These are phyloP conservation scores for Heliangelus exortis DNA, from an alignment of 2,797 vertebrate genomes.

Conservation along the genomic window DNA sequence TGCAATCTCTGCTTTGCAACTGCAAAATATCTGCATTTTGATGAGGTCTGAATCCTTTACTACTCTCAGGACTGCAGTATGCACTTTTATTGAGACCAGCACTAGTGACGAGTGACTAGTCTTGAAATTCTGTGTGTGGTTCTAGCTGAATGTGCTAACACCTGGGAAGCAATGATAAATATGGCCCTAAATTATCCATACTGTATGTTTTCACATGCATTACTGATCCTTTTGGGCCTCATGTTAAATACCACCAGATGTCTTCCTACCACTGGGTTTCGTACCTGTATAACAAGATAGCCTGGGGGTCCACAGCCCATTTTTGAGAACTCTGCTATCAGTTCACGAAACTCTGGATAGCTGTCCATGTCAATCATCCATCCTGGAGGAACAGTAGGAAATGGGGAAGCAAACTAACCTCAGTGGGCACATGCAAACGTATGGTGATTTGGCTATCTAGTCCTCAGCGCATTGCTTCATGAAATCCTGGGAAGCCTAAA, in stretches of 20 bases:
- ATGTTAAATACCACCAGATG: background rate
- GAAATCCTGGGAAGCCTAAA: background rate
- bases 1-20: background rate
- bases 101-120: background rate
- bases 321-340: conserved; percentile 89
- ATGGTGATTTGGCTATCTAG: accelerated
- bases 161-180: background rate
- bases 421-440: accelerated
- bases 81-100: background rate
- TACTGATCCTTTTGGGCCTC: background rate
- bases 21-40: background rate
- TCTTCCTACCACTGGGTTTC: background rate
- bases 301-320: conserved; percentile 94
- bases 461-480: background rate
- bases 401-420: background rate
- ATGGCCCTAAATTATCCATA: background rate
- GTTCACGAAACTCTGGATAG: conserved; percentile 89
- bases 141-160: background rate
- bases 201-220: background rate
- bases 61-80: background rate
- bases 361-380: conserved; percentile 98
- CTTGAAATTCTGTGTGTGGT: background rate
- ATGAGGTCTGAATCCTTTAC: background rate
- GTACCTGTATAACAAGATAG: conserved; percentile 94
- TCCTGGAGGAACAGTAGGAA: conserved; percentile 74